Conservation (phyloP, 2,888 invertebrate genomes). For the Meteorus colon region DNA sequence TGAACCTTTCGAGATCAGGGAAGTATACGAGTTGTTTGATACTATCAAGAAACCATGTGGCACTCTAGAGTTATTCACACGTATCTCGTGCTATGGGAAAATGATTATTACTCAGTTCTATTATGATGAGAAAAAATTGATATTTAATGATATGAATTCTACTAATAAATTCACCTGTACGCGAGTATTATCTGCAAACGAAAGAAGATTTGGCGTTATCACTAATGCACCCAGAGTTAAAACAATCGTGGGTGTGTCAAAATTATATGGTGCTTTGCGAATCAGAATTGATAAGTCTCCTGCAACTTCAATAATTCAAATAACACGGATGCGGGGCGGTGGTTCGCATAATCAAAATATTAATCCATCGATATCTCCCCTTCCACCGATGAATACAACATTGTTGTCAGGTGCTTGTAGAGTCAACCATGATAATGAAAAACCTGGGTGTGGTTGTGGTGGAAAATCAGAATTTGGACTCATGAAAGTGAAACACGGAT, state of each 20-base stretch:
- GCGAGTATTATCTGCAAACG: slow-evolving; percentile 44
- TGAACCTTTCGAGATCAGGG: slow-evolving; percentile 54
- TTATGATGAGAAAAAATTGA: slow-evolving; percentile 56
- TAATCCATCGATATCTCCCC: slow-evolving; percentile 25
- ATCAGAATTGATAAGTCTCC: no score
- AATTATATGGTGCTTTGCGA: slow-evolving; percentile 54
- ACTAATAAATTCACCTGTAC: slow-evolving; percentile 58
- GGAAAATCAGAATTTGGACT: slow-evolving; percentile 46
- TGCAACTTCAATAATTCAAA: neutral
- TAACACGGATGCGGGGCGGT: slow-evolving; percentile 56
- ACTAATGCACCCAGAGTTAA: slow-evolving; percentile 40
- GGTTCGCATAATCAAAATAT: slow-evolving; percentile 46
- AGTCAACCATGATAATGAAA: slow-evolving; percentile 11
- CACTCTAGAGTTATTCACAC: slow-evolving; percentile 60
- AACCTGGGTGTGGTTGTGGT: slow-evolving; percentile 51
- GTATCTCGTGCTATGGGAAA: slow-evolving; percentile 65
- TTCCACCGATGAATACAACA: slow-evolving; percentile 49
- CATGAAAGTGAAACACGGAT: slow-evolving; percentile 30
- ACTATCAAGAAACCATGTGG: slow-evolving; percentile 58
- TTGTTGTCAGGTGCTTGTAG: slow-evolving; percentile 49
- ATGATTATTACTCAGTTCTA: slow-evolving; percentile 63
- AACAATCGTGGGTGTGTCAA: slow-evolving; percentile 55
- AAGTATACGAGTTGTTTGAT: slow-evolving; percentile 57
- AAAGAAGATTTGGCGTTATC: slow-evolving; percentile 33
- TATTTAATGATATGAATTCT: slow-evolving; percentile 61